phyloP scores from a whole-genome alignment of 1,140 invertebrate species.

The Ceratina calcarata region DNA sequence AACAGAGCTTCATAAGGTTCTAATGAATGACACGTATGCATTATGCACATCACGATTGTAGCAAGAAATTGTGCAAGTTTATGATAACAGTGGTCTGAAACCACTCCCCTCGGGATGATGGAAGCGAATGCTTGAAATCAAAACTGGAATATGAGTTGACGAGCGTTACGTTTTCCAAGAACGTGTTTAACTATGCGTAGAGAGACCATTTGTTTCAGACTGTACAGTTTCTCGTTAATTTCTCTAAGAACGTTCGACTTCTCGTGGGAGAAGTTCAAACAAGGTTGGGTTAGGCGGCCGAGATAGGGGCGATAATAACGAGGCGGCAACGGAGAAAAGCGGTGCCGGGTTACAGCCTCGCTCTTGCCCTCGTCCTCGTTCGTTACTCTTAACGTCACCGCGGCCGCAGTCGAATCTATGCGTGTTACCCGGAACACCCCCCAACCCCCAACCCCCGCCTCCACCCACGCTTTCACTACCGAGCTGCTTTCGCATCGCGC shows the following conservation, averaged over 20 bases:
- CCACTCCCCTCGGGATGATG: no score
- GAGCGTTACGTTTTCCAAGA: no score
- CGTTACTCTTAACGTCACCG: slow-evolving; percentile 62
- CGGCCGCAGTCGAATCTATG: slow-evolving; percentile 51
- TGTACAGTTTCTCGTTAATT: no score
- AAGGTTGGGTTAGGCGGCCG: neutral
- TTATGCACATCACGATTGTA: no score
- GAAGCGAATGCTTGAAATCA: neutral
- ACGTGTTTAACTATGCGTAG: no score
- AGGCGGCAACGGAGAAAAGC: slow-evolving; percentile 27
- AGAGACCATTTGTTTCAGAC: no score
- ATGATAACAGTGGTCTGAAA: no score
- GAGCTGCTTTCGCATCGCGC: neutral
- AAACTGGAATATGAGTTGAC: neutral
- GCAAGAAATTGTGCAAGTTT: no score
- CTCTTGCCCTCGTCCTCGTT: slow-evolving; percentile 59
- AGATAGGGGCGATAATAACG: slow-evolving; percentile 45
- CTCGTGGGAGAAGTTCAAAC: no score
- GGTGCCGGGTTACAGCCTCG: slow-evolving; percentile 56
- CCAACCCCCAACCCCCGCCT: neutral
- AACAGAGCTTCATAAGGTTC: no score
- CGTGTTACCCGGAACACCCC: slow-evolving; percentile 30
- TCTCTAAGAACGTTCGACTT: no score
- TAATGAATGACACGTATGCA: no score
- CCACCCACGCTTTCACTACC: neutral